Evolutionary conservation across 2,888 invertebrate species (phyloP).

Genomic region (Liposcelis brunnea): DNA sequence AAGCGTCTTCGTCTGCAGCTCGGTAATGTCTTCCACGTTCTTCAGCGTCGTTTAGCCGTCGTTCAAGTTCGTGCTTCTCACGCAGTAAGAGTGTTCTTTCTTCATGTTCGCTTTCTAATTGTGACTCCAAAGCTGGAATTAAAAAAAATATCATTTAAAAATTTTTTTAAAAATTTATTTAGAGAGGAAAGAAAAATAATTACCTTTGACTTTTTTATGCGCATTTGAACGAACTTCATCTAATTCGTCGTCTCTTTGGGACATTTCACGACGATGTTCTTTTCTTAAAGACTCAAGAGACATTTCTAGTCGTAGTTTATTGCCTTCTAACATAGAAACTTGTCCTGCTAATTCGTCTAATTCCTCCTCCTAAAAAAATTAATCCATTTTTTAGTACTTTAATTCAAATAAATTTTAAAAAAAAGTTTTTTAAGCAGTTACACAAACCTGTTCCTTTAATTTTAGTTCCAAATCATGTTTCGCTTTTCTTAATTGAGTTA

Average conservation of each 20-base stretch:
- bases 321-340: constrained; percentile 76
- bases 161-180: background rate
- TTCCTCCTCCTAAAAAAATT: constrained; percentile 55
- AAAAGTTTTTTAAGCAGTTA: too few species aligned
- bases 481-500: constrained; percentile 60
- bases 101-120: constrained; percentile 84
- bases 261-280: constrained; percentile 74
- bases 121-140: constrained; percentile 64
- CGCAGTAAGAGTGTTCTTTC: constrained; percentile 70
- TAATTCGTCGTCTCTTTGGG: constrained; percentile 81
- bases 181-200: constrained; percentile 10
- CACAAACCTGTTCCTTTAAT: constrained; percentile 46
- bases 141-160: constrained; percentile 10
- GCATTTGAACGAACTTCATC: constrained; percentile 81
- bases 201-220: constrained; percentile 80
- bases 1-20: constrained; percentile 51
- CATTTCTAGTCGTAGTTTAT: constrained; percentile 87
- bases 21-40: constrained; percentile 57
- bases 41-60: constrained; percentile 60
- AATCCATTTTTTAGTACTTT: too few species aligned
- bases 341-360: constrained; percentile 88
- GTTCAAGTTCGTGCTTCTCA: constrained; percentile 82
- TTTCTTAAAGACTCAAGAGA: constrained; percentile 79
- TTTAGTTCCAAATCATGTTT: constrained; percentile 78
- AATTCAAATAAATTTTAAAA: too few species aligned